A percentile compares a stretch with the other conserved stretches of the same genome.
These are phyloP conservation scores for Cistogaster globosa DNA, from an alignment of 2,888 invertebrate genomes.

Conservation along the genomic window DNA sequence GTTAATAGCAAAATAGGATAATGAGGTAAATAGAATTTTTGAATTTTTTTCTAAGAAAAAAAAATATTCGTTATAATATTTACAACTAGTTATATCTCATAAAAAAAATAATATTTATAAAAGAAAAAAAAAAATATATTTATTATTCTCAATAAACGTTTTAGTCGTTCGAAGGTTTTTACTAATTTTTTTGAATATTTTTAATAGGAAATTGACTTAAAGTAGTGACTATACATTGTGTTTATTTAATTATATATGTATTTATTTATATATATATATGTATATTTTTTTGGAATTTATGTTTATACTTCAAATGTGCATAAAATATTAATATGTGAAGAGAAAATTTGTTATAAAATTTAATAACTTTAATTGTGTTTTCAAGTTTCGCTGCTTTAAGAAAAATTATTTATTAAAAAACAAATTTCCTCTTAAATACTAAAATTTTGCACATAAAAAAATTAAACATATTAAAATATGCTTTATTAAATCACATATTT, in stretches of 20 bases:
- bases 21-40: not conserved
- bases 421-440: not conserved
- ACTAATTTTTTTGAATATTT: conserved; percentile 60
- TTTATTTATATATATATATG: not conserved
- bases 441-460: not conserved
- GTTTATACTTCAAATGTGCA: not conserved
- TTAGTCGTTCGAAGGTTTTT: conserved; percentile 62
- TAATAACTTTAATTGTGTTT: conserved; percentile 40
- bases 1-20: conserved; percentile 41
- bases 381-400: conserved; percentile 63
- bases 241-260: conserved; percentile 28
- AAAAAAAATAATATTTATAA: conserved; percentile 3
- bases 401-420: conserved; percentile 50
- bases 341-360: conserved; percentile 10
- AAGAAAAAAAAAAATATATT: conserved; percentile 23
- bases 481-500: conserved; percentile 44
- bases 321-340: not conserved
- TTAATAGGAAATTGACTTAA: conserved; percentile 80
- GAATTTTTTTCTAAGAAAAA: conserved; percentile 32
- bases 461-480: conserved; percentile 41
- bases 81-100: conserved; percentile 44
- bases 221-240: conserved; percentile 83
- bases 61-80: conserved; percentile 30
- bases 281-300: conserved; percentile 9
- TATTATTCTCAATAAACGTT: conserved; percentile 39